Evolutionary conservation across 2,888 invertebrate genomes (phyloP), one percentile per base, ranked within the genome.

Genomic region (Cataglyphis cursor): DNA sequence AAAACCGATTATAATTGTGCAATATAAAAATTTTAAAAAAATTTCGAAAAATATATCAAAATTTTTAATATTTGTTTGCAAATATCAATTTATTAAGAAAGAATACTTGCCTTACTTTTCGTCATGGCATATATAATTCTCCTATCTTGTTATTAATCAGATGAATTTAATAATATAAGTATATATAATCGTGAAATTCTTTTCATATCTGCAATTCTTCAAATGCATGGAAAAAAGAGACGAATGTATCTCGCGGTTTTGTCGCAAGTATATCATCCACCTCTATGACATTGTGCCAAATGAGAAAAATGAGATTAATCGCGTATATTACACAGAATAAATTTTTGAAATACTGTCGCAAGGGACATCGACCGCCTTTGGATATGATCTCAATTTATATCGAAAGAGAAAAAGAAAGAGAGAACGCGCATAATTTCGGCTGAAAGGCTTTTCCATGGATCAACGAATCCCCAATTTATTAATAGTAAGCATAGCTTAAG

Each of bases 201-300:
- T 76, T 76, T n/a, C 3, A 38, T 21, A 35, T 24, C 12, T 48
- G 3, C 10, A 64, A 18, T 65, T 41, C 38, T 54, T 65, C 4
- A 15, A 38, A 59, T 18, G 41, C 15, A 5, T 54, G 41, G 41
- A 28, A 44, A 57, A 35, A 6, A 18, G 48, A 48, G 31, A 35
- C 31, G 51, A 35, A n/a, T 12, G 28, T n/a, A 51, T 64, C 38
- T 24, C 54, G 57, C 57, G 66, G 28, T 57, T 28, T 54, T 38
- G 10, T 24, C 76, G 21, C 78, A 68, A 59, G 28, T 41, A 8
- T 51, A 68, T 68, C 78, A 31, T 80, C 12, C 44, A 59, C 12
- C 44, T 44, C 5, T 12, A 66, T n/a, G 44, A 70, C 28, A 59
- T 59, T 44, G 78, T 80, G 78, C 78, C 78, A 80, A 80, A 80